These are phyloP conservation scores for Hydropsyche betteni DNA, from an alignment of 2,888 invertebrate genomes.

Conservation along the genomic window DNA sequence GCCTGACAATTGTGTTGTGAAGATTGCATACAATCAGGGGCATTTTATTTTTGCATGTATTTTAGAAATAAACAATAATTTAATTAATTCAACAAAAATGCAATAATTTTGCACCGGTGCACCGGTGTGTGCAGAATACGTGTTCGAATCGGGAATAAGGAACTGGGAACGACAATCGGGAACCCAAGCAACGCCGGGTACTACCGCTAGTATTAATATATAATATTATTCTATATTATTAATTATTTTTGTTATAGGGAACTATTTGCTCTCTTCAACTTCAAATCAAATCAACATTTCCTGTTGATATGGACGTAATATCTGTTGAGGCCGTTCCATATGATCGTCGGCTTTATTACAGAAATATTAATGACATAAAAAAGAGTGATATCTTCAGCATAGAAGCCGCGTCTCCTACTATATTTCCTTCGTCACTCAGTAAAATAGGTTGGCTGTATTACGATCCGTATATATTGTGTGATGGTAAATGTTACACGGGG, in stretches of 20 bases:
- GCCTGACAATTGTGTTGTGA: no score
- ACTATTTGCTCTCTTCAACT: constrained; percentile 81
- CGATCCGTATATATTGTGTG: constrained; percentile 78
- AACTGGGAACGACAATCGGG: no score
- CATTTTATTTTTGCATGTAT: background rate
- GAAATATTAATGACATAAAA: constrained; percentile 55
- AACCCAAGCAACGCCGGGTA: no score
- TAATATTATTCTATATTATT: constrained; percentile 7
- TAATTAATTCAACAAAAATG: no score
- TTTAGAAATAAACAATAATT: no score
- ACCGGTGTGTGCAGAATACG: no score
- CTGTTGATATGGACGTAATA: constrained; percentile 80
- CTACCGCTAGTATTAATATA: no score
- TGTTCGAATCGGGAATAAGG: no score
- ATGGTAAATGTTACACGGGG: constrained; percentile 79
- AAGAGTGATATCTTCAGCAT: constrained; percentile 59
- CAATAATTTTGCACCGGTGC: no score
- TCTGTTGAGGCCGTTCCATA: constrained; percentile 70
- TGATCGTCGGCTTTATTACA: constrained; percentile 69
- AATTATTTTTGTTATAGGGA: constrained; percentile 66
- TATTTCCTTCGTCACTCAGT: constrained; percentile 64
- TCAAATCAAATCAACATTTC: constrained; percentile 82
- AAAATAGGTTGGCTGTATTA: constrained; percentile 72
- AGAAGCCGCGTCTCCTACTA: constrained; percentile 57
- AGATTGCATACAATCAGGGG: no score